A percentile compares a stretch with the other conserved stretches of the same genome.
These are phyloP conservation scores for Morelia viridis DNA, from an alignment of 2,797 vertebrate genomes.

Conservation along the genomic window DNA sequence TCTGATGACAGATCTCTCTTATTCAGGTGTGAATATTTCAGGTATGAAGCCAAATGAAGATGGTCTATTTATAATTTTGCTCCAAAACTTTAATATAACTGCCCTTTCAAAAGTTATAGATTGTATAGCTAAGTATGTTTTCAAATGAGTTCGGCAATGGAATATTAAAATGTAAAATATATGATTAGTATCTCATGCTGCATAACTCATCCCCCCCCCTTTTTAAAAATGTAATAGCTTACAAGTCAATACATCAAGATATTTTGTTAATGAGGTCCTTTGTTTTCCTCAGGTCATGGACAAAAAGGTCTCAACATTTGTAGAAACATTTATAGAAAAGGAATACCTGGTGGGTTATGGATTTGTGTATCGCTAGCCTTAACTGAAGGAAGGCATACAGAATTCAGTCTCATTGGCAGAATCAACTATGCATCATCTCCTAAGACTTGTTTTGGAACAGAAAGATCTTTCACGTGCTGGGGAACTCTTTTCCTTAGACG, in stretches of 20 bases:
- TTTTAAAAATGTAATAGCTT: background rate
- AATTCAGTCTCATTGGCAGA: background rate
- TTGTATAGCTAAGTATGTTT: background rate
- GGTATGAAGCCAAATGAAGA: background rate
- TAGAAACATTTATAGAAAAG: fast-evolving
- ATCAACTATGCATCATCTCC: constrained; percentile 88
- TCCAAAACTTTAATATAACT: background rate
- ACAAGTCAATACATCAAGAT: background rate
- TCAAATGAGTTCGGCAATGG: background rate
- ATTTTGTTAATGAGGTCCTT: background rate
- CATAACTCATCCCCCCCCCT: background rate
- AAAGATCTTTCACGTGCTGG: constrained; percentile 93
- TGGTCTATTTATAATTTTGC: background rate
- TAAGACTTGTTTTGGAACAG: constrained; percentile 88
- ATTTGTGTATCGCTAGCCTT: background rate
- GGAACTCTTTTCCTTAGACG: constrained; percentile 93
- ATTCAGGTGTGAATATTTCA: background rate
- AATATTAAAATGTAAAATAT: background rate
- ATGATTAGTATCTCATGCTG: background rate
- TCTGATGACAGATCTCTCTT: background rate
- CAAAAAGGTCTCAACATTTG: constrained; percentile 23
- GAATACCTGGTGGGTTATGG: background rate
- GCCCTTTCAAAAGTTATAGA: background rate
- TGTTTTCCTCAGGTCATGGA: constrained; percentile 36
- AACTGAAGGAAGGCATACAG: background rate